Conservation (phyloP, 2,888 invertebrate genomes). For the Petrophora chlorosata region DNA sequence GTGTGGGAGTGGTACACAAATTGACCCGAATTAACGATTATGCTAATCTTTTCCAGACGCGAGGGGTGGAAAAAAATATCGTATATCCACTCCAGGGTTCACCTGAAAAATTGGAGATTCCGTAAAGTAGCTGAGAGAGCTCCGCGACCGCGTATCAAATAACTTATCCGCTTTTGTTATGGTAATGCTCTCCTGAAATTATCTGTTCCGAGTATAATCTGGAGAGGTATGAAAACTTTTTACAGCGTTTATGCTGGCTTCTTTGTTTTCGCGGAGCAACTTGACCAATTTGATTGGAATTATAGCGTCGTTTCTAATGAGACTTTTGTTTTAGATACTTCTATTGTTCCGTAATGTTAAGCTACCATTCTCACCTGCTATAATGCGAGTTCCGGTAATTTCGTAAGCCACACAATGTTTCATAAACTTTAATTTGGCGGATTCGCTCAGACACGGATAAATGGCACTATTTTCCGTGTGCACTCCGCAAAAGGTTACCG, state of each 20-base stretch:
- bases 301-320: constrained; percentile 24
- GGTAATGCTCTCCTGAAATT: constrained; percentile 72
- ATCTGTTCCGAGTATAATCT: constrained; percentile 66
- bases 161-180: constrained; percentile 77
- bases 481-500: constrained; percentile 27
- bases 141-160: constrained; percentile 66
- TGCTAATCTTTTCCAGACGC: constrained; percentile 45
- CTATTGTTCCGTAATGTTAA: constrained; percentile 18
- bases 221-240: constrained; percentile 57
- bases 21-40: constrained; percentile 59
- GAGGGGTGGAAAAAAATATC: constrained; percentile 51
- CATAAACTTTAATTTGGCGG: constrained; percentile 35
- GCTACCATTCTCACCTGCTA: constrained; percentile 22
- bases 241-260: constrained; percentile 36
- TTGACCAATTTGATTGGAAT: constrained; percentile 33
- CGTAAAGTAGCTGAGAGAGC: constrained; percentile 45
- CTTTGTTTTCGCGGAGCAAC: constrained; percentile 31
- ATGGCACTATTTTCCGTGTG: constrained; percentile 29
- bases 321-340: constrained; percentile 20
- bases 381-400: constrained; percentile 21
- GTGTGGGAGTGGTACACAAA: constrained; percentile 46
- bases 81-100: constrained; percentile 51
- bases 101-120: constrained; percentile 66
- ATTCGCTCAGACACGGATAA: constrained; percentile 33
- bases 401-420: constrained; percentile 29